A percentile compares a stretch with the other conserved stretches of the same genome.
phyloP scores from a whole-genome alignment of 1,140 invertebrate species.

The Aphaenogaster floridana region DNA sequence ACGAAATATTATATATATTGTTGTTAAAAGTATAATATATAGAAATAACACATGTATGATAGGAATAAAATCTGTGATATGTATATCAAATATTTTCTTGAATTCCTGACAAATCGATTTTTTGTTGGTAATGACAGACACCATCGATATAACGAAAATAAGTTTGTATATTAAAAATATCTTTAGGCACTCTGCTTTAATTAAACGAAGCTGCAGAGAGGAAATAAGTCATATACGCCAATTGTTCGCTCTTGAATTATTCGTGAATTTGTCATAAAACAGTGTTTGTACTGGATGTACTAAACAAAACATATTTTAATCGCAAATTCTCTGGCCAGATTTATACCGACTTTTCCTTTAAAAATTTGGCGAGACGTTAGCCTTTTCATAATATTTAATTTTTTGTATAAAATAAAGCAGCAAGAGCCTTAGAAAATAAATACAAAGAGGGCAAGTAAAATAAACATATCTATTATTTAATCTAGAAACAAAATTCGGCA shows the following conservation, averaged over 20 bases:
- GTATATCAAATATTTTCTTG: constrained; percentile 31
- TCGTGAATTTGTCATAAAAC: neutral
- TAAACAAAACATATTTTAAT: neutral
- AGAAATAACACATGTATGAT: constrained; percentile 9
- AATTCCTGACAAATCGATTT: constrained; percentile 1
- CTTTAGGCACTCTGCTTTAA: neutral
- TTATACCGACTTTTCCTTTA: neutral
- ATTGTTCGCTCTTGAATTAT: constrained; percentile 12
- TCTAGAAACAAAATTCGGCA: neutral
- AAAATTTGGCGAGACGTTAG: neutral
- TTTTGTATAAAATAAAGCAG: neutral
- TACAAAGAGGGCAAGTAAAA: neutral
- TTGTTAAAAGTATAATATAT: constrained; percentile 28
- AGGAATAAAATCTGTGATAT: constrained; percentile 34
- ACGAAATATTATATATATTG: constrained; percentile 10
- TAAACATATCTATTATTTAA: neutral
- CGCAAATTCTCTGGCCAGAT: neutral
- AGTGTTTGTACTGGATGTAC: neutral
- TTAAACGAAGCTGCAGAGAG: neutral
- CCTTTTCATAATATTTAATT: too few species aligned
- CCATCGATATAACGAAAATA: constrained; percentile 6
- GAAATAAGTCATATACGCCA: neutral
- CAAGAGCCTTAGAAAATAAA: neutral
- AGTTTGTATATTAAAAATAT: constrained; percentile 5
- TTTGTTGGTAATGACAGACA: constrained; percentile 33